Evolutionary conservation across 1,140 invertebrate species (phyloP).

Genomic region (Dendroctonus valens): DNA sequence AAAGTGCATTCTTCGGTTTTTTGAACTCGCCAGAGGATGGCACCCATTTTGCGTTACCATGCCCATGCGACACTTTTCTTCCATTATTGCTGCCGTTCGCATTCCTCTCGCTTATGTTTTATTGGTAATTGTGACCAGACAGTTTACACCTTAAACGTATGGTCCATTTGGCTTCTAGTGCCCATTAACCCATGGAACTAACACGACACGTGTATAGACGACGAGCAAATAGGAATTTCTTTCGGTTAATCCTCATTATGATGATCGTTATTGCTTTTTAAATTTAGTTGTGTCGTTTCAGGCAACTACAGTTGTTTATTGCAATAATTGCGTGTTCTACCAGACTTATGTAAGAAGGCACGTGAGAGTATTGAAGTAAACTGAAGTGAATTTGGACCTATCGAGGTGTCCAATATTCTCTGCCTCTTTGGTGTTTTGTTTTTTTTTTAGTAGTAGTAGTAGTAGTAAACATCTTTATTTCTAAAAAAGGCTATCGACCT

Average conservation of each 20-base stretch:
- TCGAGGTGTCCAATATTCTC: too few species aligned
- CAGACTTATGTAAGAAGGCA: too few species aligned
- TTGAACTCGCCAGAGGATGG: neutral
- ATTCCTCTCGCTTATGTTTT: conserved; percentile 1
- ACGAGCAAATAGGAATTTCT: conserved; percentile 1
- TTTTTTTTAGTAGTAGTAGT: too few species aligned
- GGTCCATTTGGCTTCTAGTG: too few species aligned
- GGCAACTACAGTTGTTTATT: too few species aligned
- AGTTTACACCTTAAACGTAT: too few species aligned
- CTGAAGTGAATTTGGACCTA: too few species aligned
- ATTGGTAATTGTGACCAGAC: neutral
- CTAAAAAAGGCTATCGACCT: too few species aligned
- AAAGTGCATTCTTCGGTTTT: conserved; percentile 10
- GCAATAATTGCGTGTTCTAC: too few species aligned
- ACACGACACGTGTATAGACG: neutral
- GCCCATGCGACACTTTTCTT: neutral
- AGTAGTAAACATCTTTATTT: too few species aligned
- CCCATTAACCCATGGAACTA: neutral
- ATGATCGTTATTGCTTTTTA: neutral
- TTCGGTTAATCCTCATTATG: neutral
- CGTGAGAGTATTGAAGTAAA: too few species aligned
- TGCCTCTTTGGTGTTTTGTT: too few species aligned
- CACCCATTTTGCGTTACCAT: neutral
- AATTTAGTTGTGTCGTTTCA: neutral
- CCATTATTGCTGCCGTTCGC: neutral